Evolutionary conservation across 1,140 invertebrate genomes (phyloP), one percentile per base, ranked within the genome.

Genomic region (Bradysia coprophila): DNA sequence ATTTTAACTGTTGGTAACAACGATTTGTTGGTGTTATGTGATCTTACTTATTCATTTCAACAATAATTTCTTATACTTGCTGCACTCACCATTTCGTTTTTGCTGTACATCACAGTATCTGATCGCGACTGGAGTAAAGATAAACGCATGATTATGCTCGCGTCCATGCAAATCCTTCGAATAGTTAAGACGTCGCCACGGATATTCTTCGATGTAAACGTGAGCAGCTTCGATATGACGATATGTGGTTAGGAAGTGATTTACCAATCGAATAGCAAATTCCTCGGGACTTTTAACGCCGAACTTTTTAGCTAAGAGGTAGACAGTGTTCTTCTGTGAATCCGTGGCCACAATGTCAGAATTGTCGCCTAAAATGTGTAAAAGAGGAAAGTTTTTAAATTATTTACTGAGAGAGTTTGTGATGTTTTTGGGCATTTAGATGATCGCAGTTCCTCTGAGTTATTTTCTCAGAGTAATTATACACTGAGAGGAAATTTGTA

Each of bases 301-400:
- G 54, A 78, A 62, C 48, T 81, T 77, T 53, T 81, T 83, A 9
- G 81, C 81, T 46, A 84, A 49, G 20, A 83, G 52, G 52, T 83
- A 83, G n/a, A 84, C 75, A 0, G 78, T 84, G 50, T 85, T 85
- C 63, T 84, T 84, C 50, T 85, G 81, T 6, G 79, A 77, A 50
- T 86, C 81, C 0, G 81, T 86, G 1, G 81, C 81, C n/a, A 81
- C 72, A 31, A 81, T 74, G 49, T 78, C 74, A 24, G 69, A 68
- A 48, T 81, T 81, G 54, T 78, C 73, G n/a, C 74, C 75, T 50
- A 20, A 20, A 33, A 23, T n/a, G 9, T n/a, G n/a, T n/a, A 21
- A 34, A 22, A 45, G 2, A 9, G 9, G 16, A 36, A 43, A 43
- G n/a, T 43, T 21, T 38, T 13, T 10, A n/a, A n/a, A n/a, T n/a